Evolutionary conservation across 2,888 invertebrate genomes (phyloP).

Genomic region (Xiphydria camelus): DNA sequence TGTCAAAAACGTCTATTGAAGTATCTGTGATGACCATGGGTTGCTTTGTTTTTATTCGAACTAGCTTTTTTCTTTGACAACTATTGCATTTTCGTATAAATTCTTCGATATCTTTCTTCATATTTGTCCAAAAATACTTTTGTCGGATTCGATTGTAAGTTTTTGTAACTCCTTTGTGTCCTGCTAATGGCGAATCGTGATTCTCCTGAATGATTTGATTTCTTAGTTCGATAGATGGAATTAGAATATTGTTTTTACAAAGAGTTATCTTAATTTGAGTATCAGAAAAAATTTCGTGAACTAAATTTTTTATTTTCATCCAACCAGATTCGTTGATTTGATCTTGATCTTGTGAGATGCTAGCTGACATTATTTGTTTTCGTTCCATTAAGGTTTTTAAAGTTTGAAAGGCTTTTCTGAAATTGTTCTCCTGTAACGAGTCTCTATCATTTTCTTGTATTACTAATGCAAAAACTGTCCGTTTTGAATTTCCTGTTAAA

Average conservation of each 20-base stretch:
- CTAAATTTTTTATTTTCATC: not conserved
- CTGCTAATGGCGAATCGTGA: conserved; percentile 12
- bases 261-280: not conserved
- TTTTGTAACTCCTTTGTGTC: conserved; percentile 23
- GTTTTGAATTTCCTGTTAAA: too few species aligned
- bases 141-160: conserved; percentile 13
- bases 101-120: conserved; percentile 13
- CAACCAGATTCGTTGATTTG: too few species aligned
- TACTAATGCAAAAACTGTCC: too few species aligned
- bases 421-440: too few species aligned
- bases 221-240: not conserved
- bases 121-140: conserved; percentile 16
- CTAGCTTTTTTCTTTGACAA: conserved; percentile 16
- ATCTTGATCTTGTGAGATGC: too few species aligned
- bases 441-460: not conserved
- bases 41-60: conserved; percentile 3
- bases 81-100: conserved; percentile 13
- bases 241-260: not conserved
- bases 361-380: not conserved
- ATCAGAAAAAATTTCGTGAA: not conserved
- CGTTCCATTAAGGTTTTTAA: not conserved
- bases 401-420: not conserved
- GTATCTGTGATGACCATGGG: conserved; percentile 18
- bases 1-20: conserved; percentile 17
- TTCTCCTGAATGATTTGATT: conserved; percentile 5